Percentiles rank a stretch among this genome's conserved stretches.
phyloP scores from a whole-genome alignment of 2,797 vertebrate species.

The Heterohyrax brucei region DNA sequence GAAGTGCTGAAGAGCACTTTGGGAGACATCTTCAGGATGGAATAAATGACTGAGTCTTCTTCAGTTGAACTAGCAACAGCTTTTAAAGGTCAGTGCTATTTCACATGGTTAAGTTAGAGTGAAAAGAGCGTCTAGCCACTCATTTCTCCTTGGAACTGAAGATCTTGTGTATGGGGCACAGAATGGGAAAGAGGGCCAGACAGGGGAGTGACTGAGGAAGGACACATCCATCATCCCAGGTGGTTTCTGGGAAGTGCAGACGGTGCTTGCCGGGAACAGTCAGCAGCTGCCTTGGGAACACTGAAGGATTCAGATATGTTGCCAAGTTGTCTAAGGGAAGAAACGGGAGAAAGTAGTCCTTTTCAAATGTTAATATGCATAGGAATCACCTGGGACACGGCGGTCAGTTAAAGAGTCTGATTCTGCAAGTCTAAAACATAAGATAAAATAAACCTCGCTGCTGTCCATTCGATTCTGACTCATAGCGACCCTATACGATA shows the following conservation, averaged over 20 bases:
- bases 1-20: not conserved
- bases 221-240: not conserved
- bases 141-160: not conserved
- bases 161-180: no score
- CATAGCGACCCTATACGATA: no score
- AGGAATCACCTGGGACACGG: not conserved
- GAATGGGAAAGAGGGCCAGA: no score
- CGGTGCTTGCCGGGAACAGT: not conserved
- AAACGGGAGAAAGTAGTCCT: not conserved
- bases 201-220: not conserved
- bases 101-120: not conserved
- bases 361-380: not conserved
- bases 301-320: not conserved
- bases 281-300: not conserved
- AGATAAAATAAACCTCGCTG: no score
- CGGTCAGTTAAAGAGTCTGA: not conserved
- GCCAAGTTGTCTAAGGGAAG: not conserved
- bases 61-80: not conserved
- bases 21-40: not conserved
- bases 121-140: not conserved
- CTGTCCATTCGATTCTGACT: no score
- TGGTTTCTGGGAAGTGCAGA: not conserved
- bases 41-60: not conserved
- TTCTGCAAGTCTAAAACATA: not conserved
- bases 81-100: constrained; percentile 36